phyloP scores from a whole-genome alignment of 2,797 vertebrate genomes.

The Eleutherodactylus coqui region DNA sequence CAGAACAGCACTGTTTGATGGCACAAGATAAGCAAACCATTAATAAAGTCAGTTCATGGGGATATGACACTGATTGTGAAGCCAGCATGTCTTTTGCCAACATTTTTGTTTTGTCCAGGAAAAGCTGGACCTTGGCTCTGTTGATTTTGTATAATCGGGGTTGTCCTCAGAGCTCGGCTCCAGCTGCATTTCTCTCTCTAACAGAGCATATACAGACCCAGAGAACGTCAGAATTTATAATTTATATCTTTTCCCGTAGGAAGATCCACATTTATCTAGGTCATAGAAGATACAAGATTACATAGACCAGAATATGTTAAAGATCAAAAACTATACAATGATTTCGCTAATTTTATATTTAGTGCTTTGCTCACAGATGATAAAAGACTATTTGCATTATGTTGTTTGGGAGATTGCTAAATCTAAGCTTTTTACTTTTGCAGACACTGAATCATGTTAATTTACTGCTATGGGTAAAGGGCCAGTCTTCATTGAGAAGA shows the following conservation, averaged over 20 bases:
- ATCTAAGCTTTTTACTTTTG: too few relatives aligned
- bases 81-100: constrained; percentile 49
- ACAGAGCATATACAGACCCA: constrained; percentile 4
- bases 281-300: constrained; percentile 34
- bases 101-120: constrained; percentile 59
- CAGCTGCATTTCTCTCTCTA: constrained; percentile 48
- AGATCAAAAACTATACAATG: neutral
- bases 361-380: too few relatives aligned
- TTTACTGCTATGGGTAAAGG: too few relatives aligned
- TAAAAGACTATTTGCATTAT: too few relatives aligned
- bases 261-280: constrained; percentile 36
- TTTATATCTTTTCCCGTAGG: constrained; percentile 47
- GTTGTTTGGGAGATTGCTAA: too few relatives aligned
- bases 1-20: constrained; percentile 51
- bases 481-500: too few relatives aligned
- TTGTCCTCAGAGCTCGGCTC: constrained; percentile 29
- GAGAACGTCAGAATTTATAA: constrained; percentile 42
- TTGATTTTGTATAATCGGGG: constrained; percentile 36
- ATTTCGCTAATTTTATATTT: neutral
- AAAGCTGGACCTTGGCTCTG: constrained; percentile 54
- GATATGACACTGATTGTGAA: constrained; percentile 41
- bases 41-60: constrained; percentile 60
- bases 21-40: constrained; percentile 60
- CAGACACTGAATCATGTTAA: too few relatives aligned
- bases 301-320: neutral